A percentile compares a stretch with the other conserved stretches of the same genome.
phyloP scores from a whole-genome alignment of 2,113 vertebrate species.

The Prunella fulvescens region DNA sequence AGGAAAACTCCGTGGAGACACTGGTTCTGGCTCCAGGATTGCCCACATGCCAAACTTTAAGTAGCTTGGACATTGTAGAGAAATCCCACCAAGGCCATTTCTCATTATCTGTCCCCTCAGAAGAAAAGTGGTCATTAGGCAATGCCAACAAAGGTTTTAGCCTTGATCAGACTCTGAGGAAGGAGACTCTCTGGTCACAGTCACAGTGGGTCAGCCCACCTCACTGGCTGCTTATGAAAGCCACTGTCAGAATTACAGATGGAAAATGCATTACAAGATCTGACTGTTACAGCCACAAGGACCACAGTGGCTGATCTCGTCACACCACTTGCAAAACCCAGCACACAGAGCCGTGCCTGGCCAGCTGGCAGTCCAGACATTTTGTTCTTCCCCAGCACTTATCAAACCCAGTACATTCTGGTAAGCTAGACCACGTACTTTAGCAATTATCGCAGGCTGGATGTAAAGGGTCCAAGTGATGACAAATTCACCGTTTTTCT shows the following conservation, averaged over 20 bases:
- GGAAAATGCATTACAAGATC: not conserved
- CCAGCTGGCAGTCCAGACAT: not conserved
- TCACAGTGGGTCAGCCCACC: not conserved
- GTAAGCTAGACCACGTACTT: conserved; percentile 1
- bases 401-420: conserved; percentile 2
- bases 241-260: not conserved
- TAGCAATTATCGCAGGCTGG: not conserved
- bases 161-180: not conserved
- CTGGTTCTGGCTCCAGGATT: not conserved
- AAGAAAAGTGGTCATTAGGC: not conserved
- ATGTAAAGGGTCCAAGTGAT: not conserved
- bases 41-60: not conserved
- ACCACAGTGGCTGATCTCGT: not conserved
- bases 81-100: not conserved
- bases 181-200: not conserved
- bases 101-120: not conserved
- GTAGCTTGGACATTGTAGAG: not conserved
- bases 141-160: not conserved
- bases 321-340: not conserved
- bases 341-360: not conserved
- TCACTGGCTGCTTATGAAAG: conserved; percentile 6
- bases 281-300: conserved; percentile 24
- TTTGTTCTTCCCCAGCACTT: not conserved
- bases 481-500: not conserved
- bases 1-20: not conserved